Evolutionary conservation across 2,797 vertebrate genomes (phyloP).

Genomic region (Pipistrellus pygmaeus): DNA sequence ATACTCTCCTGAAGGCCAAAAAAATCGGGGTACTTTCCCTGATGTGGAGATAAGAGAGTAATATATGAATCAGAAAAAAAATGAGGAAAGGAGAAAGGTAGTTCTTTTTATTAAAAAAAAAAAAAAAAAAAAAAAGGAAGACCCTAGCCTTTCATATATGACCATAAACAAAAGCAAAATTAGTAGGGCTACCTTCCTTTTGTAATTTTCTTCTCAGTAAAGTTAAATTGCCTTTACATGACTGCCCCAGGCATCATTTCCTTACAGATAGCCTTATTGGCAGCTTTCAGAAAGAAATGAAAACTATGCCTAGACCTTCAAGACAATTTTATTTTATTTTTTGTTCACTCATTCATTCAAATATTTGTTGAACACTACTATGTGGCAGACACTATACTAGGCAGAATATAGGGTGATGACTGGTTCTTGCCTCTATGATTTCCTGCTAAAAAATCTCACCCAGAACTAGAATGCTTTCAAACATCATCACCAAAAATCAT

Average conservation of each 20-base stretch:
- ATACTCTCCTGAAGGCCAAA: neutral
- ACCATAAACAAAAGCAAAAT: slow-evolving; percentile 51
- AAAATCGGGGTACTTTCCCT: slow-evolving; percentile 28
- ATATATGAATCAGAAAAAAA: neutral
- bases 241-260: neutral
- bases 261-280: neutral
- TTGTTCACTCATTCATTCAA: slow-evolving; percentile 40
- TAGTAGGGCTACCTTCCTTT: neutral
- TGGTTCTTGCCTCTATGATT: neutral
- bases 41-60: neutral
- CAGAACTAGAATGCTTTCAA: neutral
- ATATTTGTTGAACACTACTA: neutral
- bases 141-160: neutral
- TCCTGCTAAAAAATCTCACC: slow-evolving; percentile 18
- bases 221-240: neutral
- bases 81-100: neutral
- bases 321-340: slow-evolving; percentile 9
- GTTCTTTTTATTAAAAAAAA: neutral
- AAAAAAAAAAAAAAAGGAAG: neutral
- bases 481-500: neutral
- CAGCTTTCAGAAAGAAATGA: slow-evolving; percentile 40
- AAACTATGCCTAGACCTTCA: slow-evolving; percentile 25
- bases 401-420: neutral
- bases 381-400: neutral
- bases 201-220: slow-evolving; percentile 31